Base-by-base conservation (phyloP, 2,113 vertebrate species). In the Lagopus leucura region DNA sequence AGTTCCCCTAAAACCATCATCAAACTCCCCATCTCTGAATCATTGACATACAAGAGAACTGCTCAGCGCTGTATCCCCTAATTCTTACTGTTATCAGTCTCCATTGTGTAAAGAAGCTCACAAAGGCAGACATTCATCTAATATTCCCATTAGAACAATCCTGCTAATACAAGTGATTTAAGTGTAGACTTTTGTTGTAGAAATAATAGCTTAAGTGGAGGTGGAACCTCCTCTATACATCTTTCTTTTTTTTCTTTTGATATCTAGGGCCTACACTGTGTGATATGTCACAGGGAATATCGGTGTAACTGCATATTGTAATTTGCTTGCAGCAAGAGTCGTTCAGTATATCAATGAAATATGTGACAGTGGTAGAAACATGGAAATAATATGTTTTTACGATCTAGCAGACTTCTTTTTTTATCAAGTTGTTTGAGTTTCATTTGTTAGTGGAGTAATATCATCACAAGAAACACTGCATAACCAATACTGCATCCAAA, bases 161-260 rank as follows among this genome's bases (percentile, higher is more conserved):
- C 83, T 91, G 73, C 77, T 95, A 92, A 96, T 91, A 96, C 81
- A 61, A 92, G 67, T 57, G 70, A 93, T 88, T 92, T 96, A 93
- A 96, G 76, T 25, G 0, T 8, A 95, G 96, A 94, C 96, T 96
- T 96, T 95, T 94, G 95, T 92, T 92, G 89, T 82, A 92, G 92
- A 92, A 94, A 94, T 94, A 94, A 96, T 97, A 93, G 91, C 90
- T 94, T 94, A 83, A 96, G 95, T 96, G 95, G 92, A 95, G 89
- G 92, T 92, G 95, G 92, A 89, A 92, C 89, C 88, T 93, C 34
- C 90, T 95, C 76, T 96, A 90, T 94, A 67, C 34, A 70, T 89
- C 82, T 94, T 92, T 32, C 34, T 34, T 81, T 86, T 82, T 88
- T 65, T 91, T 88, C 27, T 28, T 95, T 96, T 95, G 91, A 95